Evolutionary conservation across 2,888 invertebrate species (phyloP), one percentile per base, ranked within the genome.

Genomic region (Brenthis ino): DNA sequence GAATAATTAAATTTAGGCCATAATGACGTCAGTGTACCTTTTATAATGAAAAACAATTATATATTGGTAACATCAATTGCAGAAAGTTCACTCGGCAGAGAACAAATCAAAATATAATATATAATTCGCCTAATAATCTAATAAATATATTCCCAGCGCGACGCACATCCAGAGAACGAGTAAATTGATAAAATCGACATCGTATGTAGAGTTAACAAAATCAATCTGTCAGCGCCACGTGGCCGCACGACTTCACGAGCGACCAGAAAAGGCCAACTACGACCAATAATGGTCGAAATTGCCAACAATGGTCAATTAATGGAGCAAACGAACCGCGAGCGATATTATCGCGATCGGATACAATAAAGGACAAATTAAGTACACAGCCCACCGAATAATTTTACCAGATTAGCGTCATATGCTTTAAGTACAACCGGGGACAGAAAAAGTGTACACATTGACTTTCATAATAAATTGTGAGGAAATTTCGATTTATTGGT

Each of bases 241-340:
- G 16, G 28, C 48, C 13, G 16, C 58, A 50, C 50, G 51, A 50
- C 51, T 28, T 65, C 60, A 57, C 65, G 57, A 57, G 60, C 81
- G 63, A 53, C 63, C 68, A 64, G 55, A 67, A 63, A 54, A 50
- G 51, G 16, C 48, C 68, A 57, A 64, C 68, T n/a, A 24, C 68
- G 65, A 13, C 20, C 58, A 47, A 60, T 56, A 66, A 53, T 56
- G 65, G 43, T 51, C 56, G 50, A 56, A 58, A 57, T 37, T 47
- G 50, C 54, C 66, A 64, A 71, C 69, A 83, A 85, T 85, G 80
- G 76, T 78, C 86, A 87, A 89, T 88, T 88, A 88, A 84, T 82
- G 77, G 79, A 77, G 77, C 81, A 85, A 85, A 85, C 86, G 85
- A 82, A 76, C 79, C 82, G 85, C 77, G 77, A 81, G 65, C 79